Evolutionary conservation across 2,888 invertebrate species (phyloP).

Genomic region (Hyposoter didymator): DNA sequence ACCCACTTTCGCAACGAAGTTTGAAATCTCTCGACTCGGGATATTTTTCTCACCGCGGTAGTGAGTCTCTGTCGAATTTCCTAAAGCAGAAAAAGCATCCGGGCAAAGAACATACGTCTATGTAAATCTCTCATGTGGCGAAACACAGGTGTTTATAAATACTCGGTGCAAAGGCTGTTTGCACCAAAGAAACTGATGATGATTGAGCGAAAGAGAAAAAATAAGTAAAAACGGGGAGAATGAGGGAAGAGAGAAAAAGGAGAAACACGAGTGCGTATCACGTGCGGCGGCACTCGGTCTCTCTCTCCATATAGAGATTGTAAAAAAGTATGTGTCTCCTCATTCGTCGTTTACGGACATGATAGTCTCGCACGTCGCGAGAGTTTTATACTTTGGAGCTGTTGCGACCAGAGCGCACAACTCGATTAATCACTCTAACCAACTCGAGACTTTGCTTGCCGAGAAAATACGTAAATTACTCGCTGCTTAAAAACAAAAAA

Average conservation of each 20-base stretch:
- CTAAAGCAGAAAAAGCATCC: constrained; percentile 60
- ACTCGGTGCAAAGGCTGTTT: constrained; percentile 20
- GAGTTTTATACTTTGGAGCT: constrained; percentile 35
- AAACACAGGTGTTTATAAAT: constrained; percentile 55
- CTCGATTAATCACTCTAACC: constrained; percentile 58
- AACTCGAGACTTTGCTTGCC: constrained; percentile 30
- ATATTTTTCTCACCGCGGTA: constrained; percentile 11
- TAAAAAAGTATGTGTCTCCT: constrained; percentile 54
- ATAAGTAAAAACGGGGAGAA: constrained; percentile 16
- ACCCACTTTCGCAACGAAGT: constrained; percentile 63
- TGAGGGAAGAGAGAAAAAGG: constrained; percentile 27
- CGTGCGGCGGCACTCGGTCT: constrained; percentile 37
- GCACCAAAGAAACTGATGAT: constrained; percentile 41
- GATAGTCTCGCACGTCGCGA: constrained; percentile 27
- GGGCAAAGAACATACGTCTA: constrained; percentile 73
- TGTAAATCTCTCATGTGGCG: constrained; percentile 72
- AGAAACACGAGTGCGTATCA: constrained; percentile 38
- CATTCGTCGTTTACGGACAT: constrained; percentile 63
- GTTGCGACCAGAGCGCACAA: constrained; percentile 37
- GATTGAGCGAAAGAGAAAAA: constrained; percentile 32
- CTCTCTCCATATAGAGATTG: constrained; percentile 53
- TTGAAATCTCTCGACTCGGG: constrained; percentile 19
- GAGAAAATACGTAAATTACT: constrained; percentile 38
- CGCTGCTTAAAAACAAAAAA: constrained; percentile 2
- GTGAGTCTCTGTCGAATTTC: constrained; percentile 29